Evolutionary conservation across 2,797 vertebrate species (phyloP).

Genomic region (Hybognathus amarus): DNA sequence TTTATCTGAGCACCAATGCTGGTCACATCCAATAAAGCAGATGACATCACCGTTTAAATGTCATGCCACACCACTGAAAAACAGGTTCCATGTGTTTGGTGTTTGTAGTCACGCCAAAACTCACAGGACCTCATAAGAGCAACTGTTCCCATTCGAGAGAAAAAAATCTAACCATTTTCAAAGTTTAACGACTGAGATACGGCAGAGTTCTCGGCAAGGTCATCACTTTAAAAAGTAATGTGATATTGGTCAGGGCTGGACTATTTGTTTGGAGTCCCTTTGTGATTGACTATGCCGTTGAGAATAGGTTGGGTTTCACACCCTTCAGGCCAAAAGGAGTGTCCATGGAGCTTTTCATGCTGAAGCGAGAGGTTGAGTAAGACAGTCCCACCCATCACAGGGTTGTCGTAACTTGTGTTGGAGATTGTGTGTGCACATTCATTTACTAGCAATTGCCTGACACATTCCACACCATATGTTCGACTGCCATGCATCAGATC

Average conservation of each 20-base stretch:
- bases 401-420: constrained; percentile 26
- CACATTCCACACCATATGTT: constrained; percentile 27
- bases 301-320: constrained; percentile 47
- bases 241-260: constrained; percentile 21
- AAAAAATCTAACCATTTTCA: neutral
- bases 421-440: neutral
- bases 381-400: constrained; percentile 13
- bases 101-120: constrained; percentile 33
- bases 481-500: neutral
- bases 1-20: neutral
- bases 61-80: constrained; percentile 29
- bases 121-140: neutral
- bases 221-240: constrained; percentile 26
- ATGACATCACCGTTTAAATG: neutral
- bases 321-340: constrained; percentile 39
- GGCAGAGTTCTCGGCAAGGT: neutral
- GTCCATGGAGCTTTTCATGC: constrained; percentile 24
- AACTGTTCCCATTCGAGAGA: neutral
- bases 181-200: neutral
- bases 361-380: constrained; percentile 19
- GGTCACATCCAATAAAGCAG: neutral
- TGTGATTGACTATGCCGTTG: constrained; percentile 41
- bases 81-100: constrained; percentile 30
- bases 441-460: constrained; percentile 10
- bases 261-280: constrained; percentile 33